Conservation (phyloP, 2,113 vertebrate species). For the Tetrax tetrax region DNA sequence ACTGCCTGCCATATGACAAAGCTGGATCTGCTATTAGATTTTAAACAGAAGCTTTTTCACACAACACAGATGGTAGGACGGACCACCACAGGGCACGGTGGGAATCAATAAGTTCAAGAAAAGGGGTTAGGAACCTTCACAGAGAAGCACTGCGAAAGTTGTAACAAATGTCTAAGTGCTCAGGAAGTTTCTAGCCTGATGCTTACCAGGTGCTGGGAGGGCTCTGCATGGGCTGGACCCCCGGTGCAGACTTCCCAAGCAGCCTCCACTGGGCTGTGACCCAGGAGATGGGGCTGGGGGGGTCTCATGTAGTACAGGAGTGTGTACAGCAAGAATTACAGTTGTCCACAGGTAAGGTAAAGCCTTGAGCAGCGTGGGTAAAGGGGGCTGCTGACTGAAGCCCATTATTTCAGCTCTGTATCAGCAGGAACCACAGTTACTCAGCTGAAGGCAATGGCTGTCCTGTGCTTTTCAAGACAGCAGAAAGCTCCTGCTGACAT, state of each 20-base stretch:
- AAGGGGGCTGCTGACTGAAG: background rate
- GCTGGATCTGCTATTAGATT: background rate
- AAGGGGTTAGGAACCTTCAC: background rate
- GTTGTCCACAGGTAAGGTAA: background rate
- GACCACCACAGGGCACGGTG: background rate
- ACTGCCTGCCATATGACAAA: background rate
- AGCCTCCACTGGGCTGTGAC: background rate
- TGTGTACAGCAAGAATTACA: rapidly evolving
- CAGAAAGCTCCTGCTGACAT: background rate
- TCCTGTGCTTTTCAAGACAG: background rate
- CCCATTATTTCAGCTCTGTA: rapidly evolving
- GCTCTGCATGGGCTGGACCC: background rate
- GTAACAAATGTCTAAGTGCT: background rate
- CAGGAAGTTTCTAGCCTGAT: background rate
- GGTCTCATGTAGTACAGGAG: background rate
- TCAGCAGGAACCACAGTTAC: background rate
- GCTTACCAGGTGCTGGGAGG: background rate
- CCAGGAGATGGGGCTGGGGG: background rate
- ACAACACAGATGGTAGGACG: rapidly evolving
- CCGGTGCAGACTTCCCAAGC: background rate
- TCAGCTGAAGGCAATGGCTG: background rate
- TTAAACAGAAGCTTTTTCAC: background rate
- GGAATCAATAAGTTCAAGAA: background rate
- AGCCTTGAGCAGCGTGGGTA: background rate
- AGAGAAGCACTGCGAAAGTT: background rate